Evolutionary conservation across 92 coral and sea anemone species (phyloP).

Genomic region (Siderastrea siderea): DNA sequence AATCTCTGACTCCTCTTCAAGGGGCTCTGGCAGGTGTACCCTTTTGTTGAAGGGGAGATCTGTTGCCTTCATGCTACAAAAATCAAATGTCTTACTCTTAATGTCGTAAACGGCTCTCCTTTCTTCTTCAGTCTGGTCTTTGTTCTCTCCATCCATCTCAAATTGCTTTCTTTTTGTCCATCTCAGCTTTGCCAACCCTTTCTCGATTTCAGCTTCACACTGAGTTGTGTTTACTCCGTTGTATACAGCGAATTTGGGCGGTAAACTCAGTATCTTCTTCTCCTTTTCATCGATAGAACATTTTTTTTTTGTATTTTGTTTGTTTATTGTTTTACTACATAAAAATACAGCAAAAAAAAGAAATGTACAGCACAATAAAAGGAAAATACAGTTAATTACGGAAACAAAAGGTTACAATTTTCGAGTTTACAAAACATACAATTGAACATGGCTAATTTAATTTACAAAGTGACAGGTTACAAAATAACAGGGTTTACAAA

Average conservation of each 20-base stretch:
- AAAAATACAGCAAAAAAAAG: no score
- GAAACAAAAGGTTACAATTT: no score
- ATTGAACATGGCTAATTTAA: no score
- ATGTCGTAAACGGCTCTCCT: not conserved
- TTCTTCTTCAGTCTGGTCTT: not conserved
- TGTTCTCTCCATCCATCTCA: not conserved
- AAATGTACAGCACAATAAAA: no score
- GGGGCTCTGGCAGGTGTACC: no score
- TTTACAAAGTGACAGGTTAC: no score
- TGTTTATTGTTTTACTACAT: no score
- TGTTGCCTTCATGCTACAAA: not conserved
- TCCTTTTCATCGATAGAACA: not conserved
- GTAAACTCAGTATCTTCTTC: not conserved
- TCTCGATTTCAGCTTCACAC: not conserved
- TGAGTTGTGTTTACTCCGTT: not conserved
- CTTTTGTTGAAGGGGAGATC: not conserved
- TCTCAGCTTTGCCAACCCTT: not conserved
- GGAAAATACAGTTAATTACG: no score
- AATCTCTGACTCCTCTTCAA: no score
- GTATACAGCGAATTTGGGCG: conserved; percentile 30
- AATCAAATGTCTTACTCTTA: not conserved
- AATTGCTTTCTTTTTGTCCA: not conserved
- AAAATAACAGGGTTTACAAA: no score
- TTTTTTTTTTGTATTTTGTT: no score
- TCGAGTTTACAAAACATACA: no score